Base-by-base conservation (phyloP, 2,113 vertebrate species). In the Lonchura striata region DNA sequence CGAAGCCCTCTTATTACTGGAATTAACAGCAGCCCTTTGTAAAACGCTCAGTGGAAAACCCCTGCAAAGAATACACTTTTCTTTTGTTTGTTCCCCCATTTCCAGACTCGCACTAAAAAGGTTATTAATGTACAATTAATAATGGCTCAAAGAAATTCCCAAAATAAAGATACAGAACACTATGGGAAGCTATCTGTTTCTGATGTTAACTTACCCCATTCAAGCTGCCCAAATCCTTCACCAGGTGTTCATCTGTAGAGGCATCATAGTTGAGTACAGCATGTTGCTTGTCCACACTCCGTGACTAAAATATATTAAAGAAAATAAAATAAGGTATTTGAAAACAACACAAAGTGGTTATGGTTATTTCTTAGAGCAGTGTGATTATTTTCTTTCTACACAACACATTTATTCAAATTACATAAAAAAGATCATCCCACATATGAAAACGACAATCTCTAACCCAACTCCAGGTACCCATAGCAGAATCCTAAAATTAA, bases 231-330 rank as follows among this genome's bases (percentile, higher is more conserved):
- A 99, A 98, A 95, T 99, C 99, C 95, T 99, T 99, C 72, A 99
- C 99, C 91, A 99, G 98, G 96, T 99, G 99, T 69, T 99, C 98
- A 86, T 99, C 99, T 1, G 97, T 96, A 86, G 98, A 98, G 20
- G 98, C 80, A 90, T 99, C 99, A 28, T 99, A 99, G 98, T 99
- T 99, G 96, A 99, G 98, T 66, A 99, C 99, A 41, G 99, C 99
- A 35, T 99, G 99, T 76, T 99, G 99, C 88, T 99, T 99, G 95
- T 99, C 99, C 97, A 99, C 99, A 39, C 99, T 99, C 79, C 99
- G 98, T 70, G 99, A 99, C 99, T 99, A 92, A 68, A 98, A 97
- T 27, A 74, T 3, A 85, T 56, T 19, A 28, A 44, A 76, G 42
- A 59, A 66, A 63, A 70, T 44, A 63, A 80, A 46, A 64, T 5